A percentile compares a stretch with the other conserved stretches of the same genome.
phyloP scores from a whole-genome alignment of 2,113 vertebrate genomes.

The Cyphomyrus discorhynchus region DNA sequence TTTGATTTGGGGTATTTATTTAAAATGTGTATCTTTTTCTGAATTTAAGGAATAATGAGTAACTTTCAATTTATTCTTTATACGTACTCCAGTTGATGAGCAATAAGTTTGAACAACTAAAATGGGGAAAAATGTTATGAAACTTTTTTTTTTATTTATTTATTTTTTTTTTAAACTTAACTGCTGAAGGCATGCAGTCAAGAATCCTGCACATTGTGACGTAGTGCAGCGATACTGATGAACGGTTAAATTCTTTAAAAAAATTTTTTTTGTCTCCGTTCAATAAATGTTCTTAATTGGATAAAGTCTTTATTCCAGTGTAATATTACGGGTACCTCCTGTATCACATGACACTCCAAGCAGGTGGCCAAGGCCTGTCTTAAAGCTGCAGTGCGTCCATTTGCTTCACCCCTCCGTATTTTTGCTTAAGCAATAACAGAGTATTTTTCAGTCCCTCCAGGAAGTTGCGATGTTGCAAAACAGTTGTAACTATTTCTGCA shows the following conservation, averaged over 20 bases:
- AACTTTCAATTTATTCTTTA: background rate
- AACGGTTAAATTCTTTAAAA: background rate
- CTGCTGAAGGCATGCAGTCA: too few relatives aligned
- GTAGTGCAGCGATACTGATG: background rate
- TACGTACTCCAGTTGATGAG: background rate
- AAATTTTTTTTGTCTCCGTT: background rate
- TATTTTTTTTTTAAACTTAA: background rate
- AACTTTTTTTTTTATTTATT: background rate
- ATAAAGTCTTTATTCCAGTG: background rate
- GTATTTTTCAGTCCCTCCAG: too few relatives aligned
- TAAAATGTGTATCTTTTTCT: background rate
- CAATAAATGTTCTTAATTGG: background rate
- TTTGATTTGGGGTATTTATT: background rate
- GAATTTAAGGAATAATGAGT: background rate
- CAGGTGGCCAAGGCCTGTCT: background rate
- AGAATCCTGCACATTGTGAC: background rate
- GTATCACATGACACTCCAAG: background rate
- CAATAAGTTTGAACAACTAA: background rate
- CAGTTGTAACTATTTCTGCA: too few relatives aligned
- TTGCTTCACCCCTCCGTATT: background rate
- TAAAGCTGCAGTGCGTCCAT: background rate
- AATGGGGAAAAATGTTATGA: background rate
- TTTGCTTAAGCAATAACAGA: background rate
- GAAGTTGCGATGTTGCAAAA: too few relatives aligned
- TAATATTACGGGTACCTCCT: background rate